phyloP scores from a whole-genome alignment of 2,113 vertebrate genomes.

The Oenanthe oenanthe region DNA sequence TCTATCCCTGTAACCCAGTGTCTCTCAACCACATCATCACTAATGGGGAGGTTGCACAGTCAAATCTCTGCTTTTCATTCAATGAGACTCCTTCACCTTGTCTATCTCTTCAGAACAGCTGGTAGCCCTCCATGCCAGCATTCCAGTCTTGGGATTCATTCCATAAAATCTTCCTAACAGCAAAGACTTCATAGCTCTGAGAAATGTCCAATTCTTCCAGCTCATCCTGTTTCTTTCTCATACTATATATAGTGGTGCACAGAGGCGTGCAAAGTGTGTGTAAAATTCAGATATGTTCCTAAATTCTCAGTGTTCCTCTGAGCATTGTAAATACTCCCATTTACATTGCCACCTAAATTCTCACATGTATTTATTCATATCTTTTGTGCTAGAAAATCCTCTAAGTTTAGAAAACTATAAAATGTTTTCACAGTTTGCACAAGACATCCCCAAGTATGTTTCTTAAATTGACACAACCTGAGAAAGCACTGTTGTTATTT shows the following conservation, averaged over 20 bases:
- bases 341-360: background rate
- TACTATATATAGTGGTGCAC: rapidly evolving
- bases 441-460: background rate
- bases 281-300: background rate
- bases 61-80: background rate
- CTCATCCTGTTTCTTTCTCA: background rate
- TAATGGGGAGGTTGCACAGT: background rate
- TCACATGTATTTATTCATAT: rapidly evolving
- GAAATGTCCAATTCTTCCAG: background rate
- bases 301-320: background rate
- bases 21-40: background rate
- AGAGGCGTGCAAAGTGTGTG: background rate
- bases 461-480: background rate
- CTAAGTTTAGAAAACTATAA: background rate
- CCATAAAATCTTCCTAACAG: rapidly evolving
- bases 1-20: background rate
- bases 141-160: background rate
- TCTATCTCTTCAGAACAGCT: background rate
- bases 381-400: background rate
- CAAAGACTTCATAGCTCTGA: background rate
- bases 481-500: background rate
- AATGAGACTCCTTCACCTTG: background rate
- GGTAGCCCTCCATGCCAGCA: background rate
- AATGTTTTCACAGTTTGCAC: background rate
- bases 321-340: background rate